phyloP scores from a whole-genome alignment of 2,797 vertebrate genomes.

The Sebastes miniatus region DNA sequence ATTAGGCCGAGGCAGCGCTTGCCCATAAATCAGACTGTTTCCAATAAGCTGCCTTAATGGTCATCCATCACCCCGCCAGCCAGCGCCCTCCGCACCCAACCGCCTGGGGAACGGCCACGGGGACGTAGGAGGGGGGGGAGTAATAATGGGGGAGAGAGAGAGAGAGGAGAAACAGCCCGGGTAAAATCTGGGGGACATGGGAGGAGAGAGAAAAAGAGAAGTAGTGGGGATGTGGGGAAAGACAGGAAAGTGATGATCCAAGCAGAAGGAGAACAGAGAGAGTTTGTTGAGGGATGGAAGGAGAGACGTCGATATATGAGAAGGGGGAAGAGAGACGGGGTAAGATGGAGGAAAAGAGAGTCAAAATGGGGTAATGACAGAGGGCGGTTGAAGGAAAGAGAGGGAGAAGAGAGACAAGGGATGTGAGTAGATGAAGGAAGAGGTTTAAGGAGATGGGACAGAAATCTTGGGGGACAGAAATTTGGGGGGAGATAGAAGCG shows the following conservation, averaged over 20 bases:
- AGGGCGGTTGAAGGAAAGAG: neutral
- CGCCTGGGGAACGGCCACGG: conserved; percentile 72
- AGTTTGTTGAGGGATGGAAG: neutral
- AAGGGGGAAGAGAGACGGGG: neutral
- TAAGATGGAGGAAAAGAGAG: neutral
- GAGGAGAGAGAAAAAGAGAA: conserved; percentile 6
- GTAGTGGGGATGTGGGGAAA: conserved; percentile 10
- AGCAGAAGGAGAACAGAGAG: conserved; percentile 46
- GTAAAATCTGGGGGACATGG: conserved; percentile 30
- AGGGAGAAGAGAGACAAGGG: neutral
- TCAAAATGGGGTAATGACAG: neutral
- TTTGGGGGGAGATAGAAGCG: neutral
- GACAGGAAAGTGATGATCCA: conserved; percentile 14
- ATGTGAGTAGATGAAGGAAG: no score
- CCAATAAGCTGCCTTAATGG: conserved; percentile 99
- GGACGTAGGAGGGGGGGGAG: conserved; percentile 25
- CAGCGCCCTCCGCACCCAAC: conserved; percentile 86
- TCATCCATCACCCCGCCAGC: conserved; percentile 98
- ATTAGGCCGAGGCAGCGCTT: conserved; percentile 97
- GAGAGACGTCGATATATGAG: neutral
- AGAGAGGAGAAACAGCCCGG: conserved; percentile 34
- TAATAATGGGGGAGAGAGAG: conserved; percentile 18
- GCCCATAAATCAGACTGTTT: conserved; percentile 99
- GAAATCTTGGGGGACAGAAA: neutral
- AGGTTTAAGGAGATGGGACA: neutral